Evolutionary conservation across 2,888 invertebrate genomes (phyloP).

Genomic region (Adineta ricciae): DNA sequence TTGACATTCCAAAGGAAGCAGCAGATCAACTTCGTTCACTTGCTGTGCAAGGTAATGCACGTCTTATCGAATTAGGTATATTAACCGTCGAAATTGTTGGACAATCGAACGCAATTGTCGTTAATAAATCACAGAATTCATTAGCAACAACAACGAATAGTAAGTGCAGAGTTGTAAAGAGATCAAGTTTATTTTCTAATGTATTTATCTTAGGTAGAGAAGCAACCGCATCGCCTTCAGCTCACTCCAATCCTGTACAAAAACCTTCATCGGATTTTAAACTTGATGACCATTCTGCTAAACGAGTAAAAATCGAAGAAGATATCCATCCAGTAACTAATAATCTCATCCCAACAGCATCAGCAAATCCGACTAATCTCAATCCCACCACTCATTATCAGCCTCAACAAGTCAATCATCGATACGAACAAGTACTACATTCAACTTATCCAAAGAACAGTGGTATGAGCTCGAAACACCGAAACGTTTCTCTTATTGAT

Average conservation of each 20-base stretch:
- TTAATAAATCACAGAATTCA: neutral
- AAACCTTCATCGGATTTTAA: neutral
- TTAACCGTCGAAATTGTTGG: slow-evolving; percentile 74
- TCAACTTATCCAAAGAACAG: neutral
- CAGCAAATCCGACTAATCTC: neutral
- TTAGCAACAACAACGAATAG: neutral
- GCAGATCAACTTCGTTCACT: slow-evolving; percentile 78
- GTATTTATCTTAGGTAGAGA: neutral
- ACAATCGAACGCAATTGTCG: slow-evolving; percentile 35
- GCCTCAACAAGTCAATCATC: no score
- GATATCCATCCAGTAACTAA: neutral
- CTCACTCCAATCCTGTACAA: no score
- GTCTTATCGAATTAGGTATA: slow-evolving; percentile 76
- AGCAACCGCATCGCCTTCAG: neutral
- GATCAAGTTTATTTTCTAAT: neutral
- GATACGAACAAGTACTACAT: neutral
- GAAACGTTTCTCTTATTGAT: neutral
- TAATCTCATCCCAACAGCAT: neutral
- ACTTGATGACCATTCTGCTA: neutral
- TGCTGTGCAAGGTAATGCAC: slow-evolving; percentile 76
- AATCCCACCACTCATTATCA: no score
- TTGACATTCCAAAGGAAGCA: slow-evolving; percentile 90
- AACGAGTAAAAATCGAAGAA: neutral
- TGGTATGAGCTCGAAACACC: neutral
- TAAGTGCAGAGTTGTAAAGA: neutral